Evolutionary conservation across 2,797 vertebrate genomes (phyloP), one percentile per base, ranked within the genome.

Genomic region (Brachyrhaphis roseni): DNA sequence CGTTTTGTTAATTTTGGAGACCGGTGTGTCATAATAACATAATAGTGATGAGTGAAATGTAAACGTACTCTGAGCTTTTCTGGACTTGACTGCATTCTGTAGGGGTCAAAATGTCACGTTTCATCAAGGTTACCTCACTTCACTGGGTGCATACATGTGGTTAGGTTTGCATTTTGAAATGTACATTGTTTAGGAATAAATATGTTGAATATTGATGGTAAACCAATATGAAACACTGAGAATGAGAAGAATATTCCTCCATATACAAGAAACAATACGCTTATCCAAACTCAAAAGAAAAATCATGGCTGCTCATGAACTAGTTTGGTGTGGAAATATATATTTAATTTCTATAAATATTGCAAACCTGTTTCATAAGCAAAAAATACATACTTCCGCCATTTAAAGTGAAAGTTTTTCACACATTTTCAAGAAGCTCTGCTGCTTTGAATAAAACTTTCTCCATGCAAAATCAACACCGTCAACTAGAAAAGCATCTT

Each of bases 61-160:
- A 41, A 68, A 41, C 36, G 0, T 5, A 23, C 64, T 16, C 6
- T 4, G 68, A n/a, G 41, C 39, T 8, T 71, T n/a, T 1, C n/a
- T 71, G 39, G 68, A 45, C 26, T 15, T 45, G 66, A 31, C 70
- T 85, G 75, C 74, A 74, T 82, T 87, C 86, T 82, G 72, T 77
- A 76, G 75, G 89, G 87, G 72, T 86, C 86, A 86, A 75, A 64
- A 41, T 41, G 74, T 84, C 57, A 28, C 13, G 20, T 70, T 74
- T 82, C 5, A 46, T 51, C 41, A 70, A 45, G 39, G 8, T 34
- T 78, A 72, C 51, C 41, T 36, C 71, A 31, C 4, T 7, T 26
- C 10, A 26, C 18, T 74, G 5, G 31, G 4, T 31, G 5, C 13
- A 13, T 71, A 41, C 41, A 43, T 45, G 26, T 4, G 26, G 1